phyloP scores from a whole-genome alignment of 1,140 invertebrate species.

The Eumaeus atala region DNA sequence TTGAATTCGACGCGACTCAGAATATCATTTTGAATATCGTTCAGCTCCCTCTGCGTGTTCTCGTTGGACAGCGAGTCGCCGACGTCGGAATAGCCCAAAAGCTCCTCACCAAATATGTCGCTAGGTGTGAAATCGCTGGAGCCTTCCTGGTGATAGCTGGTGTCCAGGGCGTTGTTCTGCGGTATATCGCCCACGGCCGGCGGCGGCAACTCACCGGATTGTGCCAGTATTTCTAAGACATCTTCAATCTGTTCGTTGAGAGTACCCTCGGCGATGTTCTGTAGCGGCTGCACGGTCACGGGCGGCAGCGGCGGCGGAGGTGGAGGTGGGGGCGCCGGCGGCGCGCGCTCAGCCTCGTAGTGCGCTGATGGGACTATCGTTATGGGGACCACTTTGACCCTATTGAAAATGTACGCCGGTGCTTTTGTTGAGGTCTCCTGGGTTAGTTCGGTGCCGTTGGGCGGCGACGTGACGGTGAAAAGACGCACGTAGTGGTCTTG shows the following conservation, averaged over 20 bases:
- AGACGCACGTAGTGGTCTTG: constrained; percentile 50
- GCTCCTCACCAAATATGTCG: constrained; percentile 49
- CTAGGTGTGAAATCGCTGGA: constrained; percentile 46
- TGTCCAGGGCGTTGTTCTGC: constrained; percentile 34
- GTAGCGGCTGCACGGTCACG: constrained; percentile 50
- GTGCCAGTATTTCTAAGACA: constrained; percentile 95
- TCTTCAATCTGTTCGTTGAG: constrained; percentile 89
- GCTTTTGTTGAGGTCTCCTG: constrained; percentile 33
- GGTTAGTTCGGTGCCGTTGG: constrained; percentile 23
- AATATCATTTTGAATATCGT: constrained; percentile 61
- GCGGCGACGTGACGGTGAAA: constrained; percentile 46
- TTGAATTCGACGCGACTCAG: constrained; percentile 51
- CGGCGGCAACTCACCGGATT: constrained; percentile 92
- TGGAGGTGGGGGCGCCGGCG: constrained; percentile 67
- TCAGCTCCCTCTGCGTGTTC: constrained; percentile 55
- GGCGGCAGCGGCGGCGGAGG: constrained; percentile 59
- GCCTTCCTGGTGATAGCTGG: constrained; percentile 31
- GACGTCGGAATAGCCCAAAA: constrained; percentile 44
- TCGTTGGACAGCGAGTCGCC: constrained; percentile 49
- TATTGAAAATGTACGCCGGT: constrained; percentile 59
- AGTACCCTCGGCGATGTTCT: constrained; percentile 47
- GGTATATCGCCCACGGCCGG: constrained; percentile 79
- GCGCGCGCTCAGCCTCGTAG: constrained; percentile 61
- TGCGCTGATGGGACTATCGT: constrained; percentile 58
- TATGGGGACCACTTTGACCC: constrained; percentile 69